Percentiles rank a stretch among this genome's conserved stretches.
These are phyloP conservation scores for Rotaria sp. DNA, from an alignment of 2,888 invertebrate species.

Conservation along the genomic window DNA sequence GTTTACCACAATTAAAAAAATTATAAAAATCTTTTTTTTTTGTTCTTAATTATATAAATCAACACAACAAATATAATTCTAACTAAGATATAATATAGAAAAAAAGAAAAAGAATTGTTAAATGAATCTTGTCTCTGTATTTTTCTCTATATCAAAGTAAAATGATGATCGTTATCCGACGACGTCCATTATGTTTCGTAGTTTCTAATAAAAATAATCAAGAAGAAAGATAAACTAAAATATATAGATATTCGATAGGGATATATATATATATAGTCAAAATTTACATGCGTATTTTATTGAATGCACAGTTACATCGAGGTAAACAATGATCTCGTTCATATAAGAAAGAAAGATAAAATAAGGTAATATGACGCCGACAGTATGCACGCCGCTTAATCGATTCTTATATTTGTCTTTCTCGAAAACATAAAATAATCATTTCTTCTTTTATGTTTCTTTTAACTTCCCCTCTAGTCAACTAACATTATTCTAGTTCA, in stretches of 20 bases:
- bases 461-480: not conserved
- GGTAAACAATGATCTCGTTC: not conserved
- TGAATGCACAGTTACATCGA: not conserved
- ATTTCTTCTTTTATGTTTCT: not conserved
- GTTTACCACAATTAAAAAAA: conserved; percentile 46
- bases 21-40: not conserved
- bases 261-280: too few relatives aligned
- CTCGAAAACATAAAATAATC: not conserved
- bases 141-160: too few relatives aligned
- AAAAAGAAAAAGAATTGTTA: too few relatives aligned
- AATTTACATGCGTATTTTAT: not conserved
- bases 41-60: too few relatives aligned
- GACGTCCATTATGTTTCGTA: not conserved
- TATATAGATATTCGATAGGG: too few relatives aligned
- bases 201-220: not conserved
- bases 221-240: too few relatives aligned
- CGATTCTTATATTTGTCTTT: not conserved
- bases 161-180: not conserved
- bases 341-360: not conserved
- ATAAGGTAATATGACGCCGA: not conserved
- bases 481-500: not conserved
- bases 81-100: too few relatives aligned
- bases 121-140: too few relatives aligned
- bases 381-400: not conserved
- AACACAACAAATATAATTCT: too few relatives aligned